Percentiles rank a stretch among this genome's conserved stretches.
These are phyloP conservation scores for Limosa lapponica DNA, from an alignment of 2,797 vertebrate species.

Conservation along the genomic window DNA sequence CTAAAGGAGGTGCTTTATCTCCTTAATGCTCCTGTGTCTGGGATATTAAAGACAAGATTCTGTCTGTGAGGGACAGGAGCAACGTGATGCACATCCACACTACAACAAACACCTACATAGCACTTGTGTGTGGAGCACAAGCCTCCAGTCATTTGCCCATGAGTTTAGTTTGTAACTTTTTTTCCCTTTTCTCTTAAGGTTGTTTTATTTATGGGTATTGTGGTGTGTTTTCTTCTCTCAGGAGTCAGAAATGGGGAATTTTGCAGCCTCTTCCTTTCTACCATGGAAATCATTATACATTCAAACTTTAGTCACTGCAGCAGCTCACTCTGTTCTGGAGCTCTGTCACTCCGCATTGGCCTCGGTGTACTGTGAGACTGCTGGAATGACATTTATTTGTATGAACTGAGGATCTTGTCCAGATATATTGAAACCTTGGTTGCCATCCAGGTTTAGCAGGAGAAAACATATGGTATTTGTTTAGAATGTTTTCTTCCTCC, in stretches of 20 bases:
- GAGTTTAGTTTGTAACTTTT: neutral
- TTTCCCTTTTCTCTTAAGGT: neutral
- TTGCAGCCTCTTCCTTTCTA: neutral
- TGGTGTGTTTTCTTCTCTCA: rapidly evolving
- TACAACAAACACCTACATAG: neutral
- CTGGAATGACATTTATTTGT: neutral
- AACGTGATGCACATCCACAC: neutral
- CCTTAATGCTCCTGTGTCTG: neutral
- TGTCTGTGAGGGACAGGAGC: neutral
- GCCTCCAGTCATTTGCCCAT: neutral
- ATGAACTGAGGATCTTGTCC: neutral
- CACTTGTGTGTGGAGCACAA: neutral
- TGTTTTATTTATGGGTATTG: neutral
- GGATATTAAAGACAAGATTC: neutral
- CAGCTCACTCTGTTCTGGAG: neutral
- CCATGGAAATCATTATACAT: neutral
- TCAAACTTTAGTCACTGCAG: neutral
- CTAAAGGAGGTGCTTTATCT: neutral
- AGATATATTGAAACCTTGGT: neutral
- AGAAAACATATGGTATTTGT: neutral
- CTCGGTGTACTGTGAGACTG: neutral
- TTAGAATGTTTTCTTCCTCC: neutral
- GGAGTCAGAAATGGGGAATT: neutral
- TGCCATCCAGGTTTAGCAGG: neutral
- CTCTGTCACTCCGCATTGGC: neutral